Percentiles rank a stretch among this genome's conserved stretches.
These are phyloP conservation scores for Hydrocynus forskahlii DNA, from an alignment of 2,797 vertebrate genomes.

Conservation along the genomic window DNA sequence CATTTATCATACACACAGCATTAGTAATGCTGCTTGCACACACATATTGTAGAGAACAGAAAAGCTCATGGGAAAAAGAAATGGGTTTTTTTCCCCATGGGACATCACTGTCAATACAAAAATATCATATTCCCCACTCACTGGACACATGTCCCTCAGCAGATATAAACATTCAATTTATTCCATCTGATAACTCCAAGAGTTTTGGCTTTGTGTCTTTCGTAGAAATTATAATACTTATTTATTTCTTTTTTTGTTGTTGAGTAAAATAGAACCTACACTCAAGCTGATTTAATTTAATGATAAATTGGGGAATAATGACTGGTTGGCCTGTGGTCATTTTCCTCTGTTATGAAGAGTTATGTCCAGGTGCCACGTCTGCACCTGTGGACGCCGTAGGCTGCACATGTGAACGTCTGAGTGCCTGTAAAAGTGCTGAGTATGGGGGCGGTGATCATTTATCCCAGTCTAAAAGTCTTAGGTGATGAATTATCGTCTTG, in stretches of 20 bases:
- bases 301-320: constrained; percentile 12
- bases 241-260: not conserved
- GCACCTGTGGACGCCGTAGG: constrained; percentile 5
- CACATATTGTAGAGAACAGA: not conserved
- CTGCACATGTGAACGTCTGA: not conserved
- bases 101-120: constrained; percentile 30
- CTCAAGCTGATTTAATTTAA: constrained; percentile 1
- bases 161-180: not conserved
- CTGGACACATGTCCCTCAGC: not conserved
- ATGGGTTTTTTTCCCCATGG: not conserved
- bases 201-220: not conserved
- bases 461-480: constrained; percentile 32
- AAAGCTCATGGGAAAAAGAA: not conserved
- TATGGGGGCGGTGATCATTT: constrained; percentile 29
- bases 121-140: not conserved
- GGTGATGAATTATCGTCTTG: constrained; percentile 32
- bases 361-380: not conserved
- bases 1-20: not conserved
- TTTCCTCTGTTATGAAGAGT: constrained; percentile 8
- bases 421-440: constrained; percentile 7
- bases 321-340: not conserved
- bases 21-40: constrained; percentile 1
- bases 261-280: not conserved
- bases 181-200: not conserved
- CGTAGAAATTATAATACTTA: not conserved